Conservation (phyloP, 2,797 vertebrate genomes). For the Champsocephalus gunnari region DNA sequence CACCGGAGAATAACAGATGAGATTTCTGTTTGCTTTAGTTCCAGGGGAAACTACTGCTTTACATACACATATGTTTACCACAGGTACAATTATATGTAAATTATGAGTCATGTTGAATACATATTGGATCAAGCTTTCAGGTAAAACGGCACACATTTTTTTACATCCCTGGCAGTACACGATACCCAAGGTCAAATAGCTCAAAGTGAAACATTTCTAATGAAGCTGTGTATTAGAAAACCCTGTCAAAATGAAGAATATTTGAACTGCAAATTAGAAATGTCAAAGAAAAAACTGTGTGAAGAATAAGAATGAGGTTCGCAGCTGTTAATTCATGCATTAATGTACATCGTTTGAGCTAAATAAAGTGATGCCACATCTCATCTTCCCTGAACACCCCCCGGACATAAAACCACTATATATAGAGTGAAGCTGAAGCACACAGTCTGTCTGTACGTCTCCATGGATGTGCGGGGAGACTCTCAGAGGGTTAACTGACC, state of each 20-base stretch:
- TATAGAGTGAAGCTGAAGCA: constrained; percentile 46
- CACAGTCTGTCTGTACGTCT: constrained; percentile 51
- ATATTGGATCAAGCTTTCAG: constrained; percentile 31
- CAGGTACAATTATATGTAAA: constrained; percentile 7
- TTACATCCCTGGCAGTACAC: too few species aligned
- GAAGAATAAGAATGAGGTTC: not conserved
- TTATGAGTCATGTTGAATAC: constrained; percentile 29
- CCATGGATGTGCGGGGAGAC: constrained; percentile 43
- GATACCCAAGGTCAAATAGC: not conserved
- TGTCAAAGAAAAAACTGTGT: not conserved
- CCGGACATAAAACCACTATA: constrained; percentile 42
- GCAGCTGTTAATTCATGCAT: not conserved
- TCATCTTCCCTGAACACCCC: constrained; percentile 32
- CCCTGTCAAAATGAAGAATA: not conserved
- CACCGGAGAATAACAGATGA: not conserved
- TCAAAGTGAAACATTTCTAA: not conserved
- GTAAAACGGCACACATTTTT: not conserved
- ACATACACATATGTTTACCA: not conserved
- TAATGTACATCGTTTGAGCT: constrained; percentile 32
- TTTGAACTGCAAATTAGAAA: not conserved
- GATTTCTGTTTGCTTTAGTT: constrained; percentile 27
- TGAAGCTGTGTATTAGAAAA: not conserved
- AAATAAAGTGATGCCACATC: constrained; percentile 21
- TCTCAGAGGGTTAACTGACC: constrained; percentile 67
- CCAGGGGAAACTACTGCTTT: not conserved